Evolutionary conservation across 2,797 vertebrate species (phyloP), one percentile per base, ranked within the genome.

Genomic region (Molossus alvarezi): DNA sequence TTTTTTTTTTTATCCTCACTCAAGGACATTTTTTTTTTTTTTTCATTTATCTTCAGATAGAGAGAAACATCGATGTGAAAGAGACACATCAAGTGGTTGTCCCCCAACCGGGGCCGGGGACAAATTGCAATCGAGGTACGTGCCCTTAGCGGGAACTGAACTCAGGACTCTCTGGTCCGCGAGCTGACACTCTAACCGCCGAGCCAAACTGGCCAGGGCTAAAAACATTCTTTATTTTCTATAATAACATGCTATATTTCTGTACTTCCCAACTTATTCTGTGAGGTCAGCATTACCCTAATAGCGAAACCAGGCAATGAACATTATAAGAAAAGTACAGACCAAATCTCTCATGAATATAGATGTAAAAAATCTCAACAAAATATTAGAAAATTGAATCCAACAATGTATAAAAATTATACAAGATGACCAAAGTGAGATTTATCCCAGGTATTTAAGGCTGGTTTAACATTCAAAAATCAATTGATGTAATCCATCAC

Each of bases 381-480:
- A 86, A 81, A 58, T 80, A 65, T 80, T 80, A 91, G 58, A 45
- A 91, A 72, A 73, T 37, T 73, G 57, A 86, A 80, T 86, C 65
- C 51, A 65, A 72, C 10, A 72, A 95, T 37, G 58, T 55, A 86
- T 55, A 85, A 94, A 90, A 86, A 80, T 64, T 86, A 62, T n/a
- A 95, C 7, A 37, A 23, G 29, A 80, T 18, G 33, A 80, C 27
- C 33, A 82, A 82, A 85, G 57, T 23, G 57, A 57, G 57, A 73
- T 57, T 73, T 87, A 73, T 17, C 25, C 33, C 64, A 90, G 55
- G 12, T 55, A 62, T 33, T 27, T 45, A 85, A 85, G 41, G 55
- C 27, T 94, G 55, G 45, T 71, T 81, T 51, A 80, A 81, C 76
- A 86, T 87, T 87, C 13, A 80, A 95, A 93, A 75, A 51, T 51